A percentile compares a stretch with the other conserved stretches of the same genome.
Conservation (phyloP, 2,113 vertebrate genomes). For the Saccopteryx leptura region DNA sequence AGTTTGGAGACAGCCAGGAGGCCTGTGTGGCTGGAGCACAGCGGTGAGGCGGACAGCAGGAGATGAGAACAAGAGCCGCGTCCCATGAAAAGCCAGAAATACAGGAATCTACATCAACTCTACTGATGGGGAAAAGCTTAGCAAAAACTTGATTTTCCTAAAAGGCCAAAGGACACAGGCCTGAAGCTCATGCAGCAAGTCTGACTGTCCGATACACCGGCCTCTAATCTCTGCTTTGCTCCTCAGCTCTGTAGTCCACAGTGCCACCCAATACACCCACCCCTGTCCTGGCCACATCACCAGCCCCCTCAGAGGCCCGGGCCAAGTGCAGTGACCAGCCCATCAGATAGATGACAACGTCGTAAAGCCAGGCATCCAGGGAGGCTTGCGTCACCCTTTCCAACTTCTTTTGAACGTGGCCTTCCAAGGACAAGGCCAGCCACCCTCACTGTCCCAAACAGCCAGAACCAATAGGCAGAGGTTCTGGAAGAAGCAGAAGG, state of each 20-base stretch:
- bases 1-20: background rate
- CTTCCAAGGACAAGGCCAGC: slow-evolving; percentile 1
- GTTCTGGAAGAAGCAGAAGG: background rate
- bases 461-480: background rate
- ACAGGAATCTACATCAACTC: background rate
- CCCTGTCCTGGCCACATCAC: no score
- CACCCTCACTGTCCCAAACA: background rate
- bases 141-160: background rate
- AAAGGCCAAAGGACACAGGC: background rate
- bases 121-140: background rate
- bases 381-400: background rate
- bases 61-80: background rate
- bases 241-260: background rate
- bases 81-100: background rate
- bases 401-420: background rate
- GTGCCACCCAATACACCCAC: background rate
- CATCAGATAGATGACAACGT: accelerated
- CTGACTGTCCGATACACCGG: background rate
- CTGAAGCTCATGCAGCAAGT: no score
- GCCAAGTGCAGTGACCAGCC: background rate
- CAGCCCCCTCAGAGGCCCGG: background rate
- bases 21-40: background rate
- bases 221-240: background rate
- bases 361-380: accelerated
- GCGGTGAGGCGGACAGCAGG: background rate